A percentile compares a stretch with the other conserved stretches of the same genome.
Conservation (phyloP, 2,113 vertebrate genomes). For the Dissostichus mawsoni region DNA sequence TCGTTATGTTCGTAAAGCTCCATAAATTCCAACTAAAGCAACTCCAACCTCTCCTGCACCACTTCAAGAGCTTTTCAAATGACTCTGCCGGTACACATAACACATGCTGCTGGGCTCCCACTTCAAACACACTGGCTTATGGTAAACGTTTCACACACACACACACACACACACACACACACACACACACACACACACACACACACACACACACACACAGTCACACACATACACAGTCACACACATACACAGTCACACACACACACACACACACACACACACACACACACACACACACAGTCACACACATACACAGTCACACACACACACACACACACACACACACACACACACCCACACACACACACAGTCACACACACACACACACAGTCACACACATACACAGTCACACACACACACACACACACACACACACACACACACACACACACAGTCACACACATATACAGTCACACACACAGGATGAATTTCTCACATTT, state of each 20-base stretch:
- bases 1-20: constrained; percentile 65
- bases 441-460: constrained; percentile 13
- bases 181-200: constrained; percentile 33
- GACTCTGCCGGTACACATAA: constrained; percentile 69
- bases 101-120: constrained; percentile 72
- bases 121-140: constrained; percentile 82
- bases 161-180: constrained; percentile 32
- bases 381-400: too few species aligned
- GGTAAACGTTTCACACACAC: constrained; percentile 76
- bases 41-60: constrained; percentile 62
- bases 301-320: constrained; percentile 65
- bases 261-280: constrained; percentile 55
- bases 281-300: constrained; percentile 28
- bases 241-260: constrained; percentile 39
- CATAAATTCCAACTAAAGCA: constrained; percentile 58
- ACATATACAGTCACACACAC: not conserved
- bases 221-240: too few species aligned
- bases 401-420: constrained; percentile 30
- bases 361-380: constrained; percentile 57
- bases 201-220: constrained; percentile 56
- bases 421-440: constrained; percentile 37
- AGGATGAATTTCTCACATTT: constrained; percentile 77
- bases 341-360: constrained; percentile 55
- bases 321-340: constrained; percentile 27
- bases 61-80: constrained; percentile 74